These are phyloP conservation scores for Champsocephalus esox DNA, from an alignment of 2,797 vertebrate genomes.

Conservation along the genomic window DNA sequence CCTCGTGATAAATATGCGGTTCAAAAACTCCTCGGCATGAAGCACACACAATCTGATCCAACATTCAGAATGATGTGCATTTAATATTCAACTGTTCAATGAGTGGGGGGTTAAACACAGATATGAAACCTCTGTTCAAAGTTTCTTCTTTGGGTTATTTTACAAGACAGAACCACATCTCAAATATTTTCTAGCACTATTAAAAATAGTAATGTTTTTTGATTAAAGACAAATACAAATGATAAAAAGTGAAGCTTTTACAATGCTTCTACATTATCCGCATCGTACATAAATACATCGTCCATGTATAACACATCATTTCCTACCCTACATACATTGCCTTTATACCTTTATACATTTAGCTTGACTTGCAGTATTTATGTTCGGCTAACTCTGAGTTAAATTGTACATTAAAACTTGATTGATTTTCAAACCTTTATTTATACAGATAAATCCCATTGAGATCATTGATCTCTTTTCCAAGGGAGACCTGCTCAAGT, in stretches of 20 bases:
- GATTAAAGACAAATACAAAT: background rate
- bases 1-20: conserved; percentile 35
- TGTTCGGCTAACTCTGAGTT: too few species aligned
- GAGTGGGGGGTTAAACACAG: background rate
- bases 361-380: too few species aligned
- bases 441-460: too few species aligned
- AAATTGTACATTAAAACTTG: too few species aligned
- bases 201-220: too few species aligned
- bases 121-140: conserved; percentile 1
- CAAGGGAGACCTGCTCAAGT: too few species aligned
- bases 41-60: conserved; percentile 15
- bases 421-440: too few species aligned
- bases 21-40: conserved; percentile 17
- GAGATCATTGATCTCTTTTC: too few species aligned
- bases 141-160: background rate
- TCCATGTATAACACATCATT: background rate
- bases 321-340: too few species aligned
- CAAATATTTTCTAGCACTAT: too few species aligned
- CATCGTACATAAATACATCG: background rate
- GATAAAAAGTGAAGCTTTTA: background rate
- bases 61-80: background rate
- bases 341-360: background rate
- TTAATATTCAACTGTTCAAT: background rate
- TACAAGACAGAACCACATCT: too few species aligned
- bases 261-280: background rate